phyloP scores from a whole-genome alignment of 2,113 vertebrate species.

The Dascyllus trimaculatus region DNA sequence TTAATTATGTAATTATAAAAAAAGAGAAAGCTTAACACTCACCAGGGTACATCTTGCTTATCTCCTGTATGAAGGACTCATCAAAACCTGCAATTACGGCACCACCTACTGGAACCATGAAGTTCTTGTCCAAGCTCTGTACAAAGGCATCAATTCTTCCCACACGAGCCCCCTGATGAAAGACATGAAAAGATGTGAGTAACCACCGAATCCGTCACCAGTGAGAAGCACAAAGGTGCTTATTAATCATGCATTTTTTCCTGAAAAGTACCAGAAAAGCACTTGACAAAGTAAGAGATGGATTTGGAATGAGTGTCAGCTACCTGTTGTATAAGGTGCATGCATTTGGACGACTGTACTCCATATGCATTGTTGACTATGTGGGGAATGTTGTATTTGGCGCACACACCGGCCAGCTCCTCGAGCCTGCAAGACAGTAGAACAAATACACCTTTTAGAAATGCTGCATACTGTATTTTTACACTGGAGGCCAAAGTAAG shows the following conservation, averaged over 20 bases:
- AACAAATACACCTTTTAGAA: neutral
- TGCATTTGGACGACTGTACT: conserved; percentile 96
- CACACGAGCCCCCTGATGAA: conserved; percentile 89
- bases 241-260: neutral
- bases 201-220: neutral
- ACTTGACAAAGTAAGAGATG: too few relatives aligned
- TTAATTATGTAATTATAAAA: too few relatives aligned
- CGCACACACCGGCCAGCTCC: conserved; percentile 91
- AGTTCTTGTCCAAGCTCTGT: conserved; percentile 99
- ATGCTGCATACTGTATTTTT: neutral
- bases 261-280: too few relatives aligned
- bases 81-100: conserved; percentile 97
- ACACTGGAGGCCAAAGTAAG: neutral
- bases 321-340: conserved; percentile 98
- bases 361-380: conserved; percentile 98
- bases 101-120: conserved; percentile 99
- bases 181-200: neutral
- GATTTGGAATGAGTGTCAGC: neutral
- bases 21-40: conserved; percentile 32
- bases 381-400: conserved; percentile 90
- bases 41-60: conserved; percentile 98
- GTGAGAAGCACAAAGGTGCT: neutral
- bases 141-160: conserved; percentile 97
- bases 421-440: conserved; percentile 86
- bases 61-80: conserved; percentile 93